Evolutionary conservation across 2,888 invertebrate species (phyloP), one percentile per base, ranked within the genome.

Genomic region (Leptogaster cylindrica): DNA sequence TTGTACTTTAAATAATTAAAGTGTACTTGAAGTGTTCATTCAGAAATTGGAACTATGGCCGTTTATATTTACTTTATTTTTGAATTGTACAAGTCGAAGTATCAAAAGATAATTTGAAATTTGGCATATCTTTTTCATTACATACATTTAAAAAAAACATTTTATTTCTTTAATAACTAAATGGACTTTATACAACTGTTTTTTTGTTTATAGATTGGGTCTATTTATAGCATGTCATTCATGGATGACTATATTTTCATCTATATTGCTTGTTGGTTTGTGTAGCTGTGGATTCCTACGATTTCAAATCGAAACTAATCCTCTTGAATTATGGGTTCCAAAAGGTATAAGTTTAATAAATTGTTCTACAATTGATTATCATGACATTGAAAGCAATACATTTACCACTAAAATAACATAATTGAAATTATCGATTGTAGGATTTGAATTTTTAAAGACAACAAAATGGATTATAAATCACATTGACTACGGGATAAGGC

Each of bases 241-340:
- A 65, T 83, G 84, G 82, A 83, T 79, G 75, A 88, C 87, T 72
- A 85, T 90, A 27, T 71, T 81, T 14, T 73, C 84, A 70, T 84
- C 86, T 75, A 81, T 87, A 76, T 69, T 82, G 8, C 79, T 87
- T 71, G 85, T 89, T 16, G 71, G 84, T 8, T 41, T 88, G 12
- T 87, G 88, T 75, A 81, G 84, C 64, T 76, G 85, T 68, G 90
- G 91, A 31, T 81, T 89, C 58, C 75, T 87, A 20, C 82, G 83
- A 73, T 90, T 91, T 78, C 83, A 86, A 69, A 87, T 88, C 77
- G 91, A 91, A 80, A 89, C 87, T 75, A 88, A 89, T 79, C 90
- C 91, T 0, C 79, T 90, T 74, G 88, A 88, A 74, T 79, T 92
- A 72, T 92, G 91, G 91, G 87, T 91, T 18, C 72, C 72, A 63